Evolutionary conservation across 2,888 invertebrate species (phyloP), one percentile per base, ranked within the genome.

Genomic region (Prostheceraeus crozeri): DNA sequence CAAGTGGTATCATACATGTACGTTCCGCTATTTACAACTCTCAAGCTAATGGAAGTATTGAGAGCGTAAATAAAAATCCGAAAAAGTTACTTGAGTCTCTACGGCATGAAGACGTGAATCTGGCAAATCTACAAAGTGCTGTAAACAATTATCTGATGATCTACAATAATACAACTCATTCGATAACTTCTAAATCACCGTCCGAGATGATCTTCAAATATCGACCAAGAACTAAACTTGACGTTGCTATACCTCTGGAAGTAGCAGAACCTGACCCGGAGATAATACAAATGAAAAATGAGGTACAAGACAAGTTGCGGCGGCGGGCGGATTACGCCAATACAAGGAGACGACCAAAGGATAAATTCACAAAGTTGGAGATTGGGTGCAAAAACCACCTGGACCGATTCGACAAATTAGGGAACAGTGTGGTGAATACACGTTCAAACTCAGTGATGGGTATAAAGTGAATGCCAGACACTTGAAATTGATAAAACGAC

Each of bases 1-100:
- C 25, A 48, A 28, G 33, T 54, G 54, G 54, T 23, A 54, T 54
- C 19, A 30, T 21, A 35, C 54, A 54, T 54, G 35, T 14, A 19
- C 4, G 54, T 54, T 54, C 54, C 19, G 31, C 54, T 27, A 54
- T 54, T 54, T 54, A 54, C 54, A 54, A 54, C 28, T 33, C 31
- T 54, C 54, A 54, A 28, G 28, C 27, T 21, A 54, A 54, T 54
- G 31, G 54, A 35, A 21, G 21, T 51, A 35, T 54, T 21, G 45
- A 54, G 33, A 30, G 16, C 19, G 35, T 52, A 6, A 54, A 46
- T 21, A 54, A 35, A 54, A 54, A 54, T 4, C 21, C 33, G 19
- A 54, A 14, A 6, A 54, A 54, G 8, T 28, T 19, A 14, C 16
- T 48, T 14, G 4, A 48, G 28, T 28, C 25, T 48, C 48, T 48